Percentiles rank a stretch among this genome's conserved stretches.
Conservation (phyloP, 2,888 invertebrate species). For the Cosmia trapezina region DNA sequence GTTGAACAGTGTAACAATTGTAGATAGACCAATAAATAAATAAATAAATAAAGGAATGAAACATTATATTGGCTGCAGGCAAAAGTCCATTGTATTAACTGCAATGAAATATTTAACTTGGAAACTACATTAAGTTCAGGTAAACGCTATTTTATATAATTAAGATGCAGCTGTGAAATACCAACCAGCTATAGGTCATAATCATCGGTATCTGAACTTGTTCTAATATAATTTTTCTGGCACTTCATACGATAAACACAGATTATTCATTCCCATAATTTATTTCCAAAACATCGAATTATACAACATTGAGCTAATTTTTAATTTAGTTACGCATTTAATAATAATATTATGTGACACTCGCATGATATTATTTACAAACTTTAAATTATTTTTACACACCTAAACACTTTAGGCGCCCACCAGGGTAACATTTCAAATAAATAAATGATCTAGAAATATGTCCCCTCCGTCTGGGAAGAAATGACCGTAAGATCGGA, state of each 20-base stretch:
- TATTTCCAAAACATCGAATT: slow-evolving; percentile 20
- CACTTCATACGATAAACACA: background rate
- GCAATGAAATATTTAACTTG: no score
- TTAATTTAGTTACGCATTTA: slow-evolving; percentile 10
- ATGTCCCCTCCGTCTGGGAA: background rate
- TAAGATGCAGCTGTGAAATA: no score
- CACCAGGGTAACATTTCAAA: slow-evolving; percentile 31
- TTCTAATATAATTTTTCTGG: slow-evolving; percentile 1
- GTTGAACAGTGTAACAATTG: no score
- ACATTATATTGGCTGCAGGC: no score
- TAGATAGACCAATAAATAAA: no score
- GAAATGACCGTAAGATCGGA: no score
- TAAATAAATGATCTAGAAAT: slow-evolving; percentile 23
- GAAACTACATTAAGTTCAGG: no score
- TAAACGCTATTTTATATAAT: no score
- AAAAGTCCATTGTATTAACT: no score
- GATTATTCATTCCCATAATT: background rate
- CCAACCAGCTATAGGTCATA: no score
- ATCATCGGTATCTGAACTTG: background rate
- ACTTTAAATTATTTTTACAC: slow-evolving; percentile 6
- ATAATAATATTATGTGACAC: background rate
- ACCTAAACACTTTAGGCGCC: background rate
- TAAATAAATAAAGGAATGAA: no score
- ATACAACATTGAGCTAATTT: slow-evolving; percentile 7
- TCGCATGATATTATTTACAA: background rate